Base-by-base conservation (phyloP, 37 sponge, comb jelly and placozoan species). In the Axinella damicornis region DNA sequence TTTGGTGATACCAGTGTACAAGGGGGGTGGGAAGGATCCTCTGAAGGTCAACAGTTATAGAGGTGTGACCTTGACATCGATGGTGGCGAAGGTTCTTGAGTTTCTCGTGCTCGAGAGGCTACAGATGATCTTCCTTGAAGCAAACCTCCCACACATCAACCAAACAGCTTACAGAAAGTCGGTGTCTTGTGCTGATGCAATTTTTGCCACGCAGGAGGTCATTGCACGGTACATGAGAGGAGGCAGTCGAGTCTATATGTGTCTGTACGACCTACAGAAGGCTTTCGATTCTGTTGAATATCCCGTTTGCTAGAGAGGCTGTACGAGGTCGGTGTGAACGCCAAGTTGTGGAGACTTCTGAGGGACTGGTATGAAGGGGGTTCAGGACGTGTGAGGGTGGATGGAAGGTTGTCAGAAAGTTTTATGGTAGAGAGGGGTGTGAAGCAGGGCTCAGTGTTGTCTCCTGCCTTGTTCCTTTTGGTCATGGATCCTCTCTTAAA, bases 361-460 rank as follows among this genome's bases (percentile, higher is more conserved):
- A 73, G 15, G 17, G 28, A 46, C 15, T 73, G 73, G 77, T 32
- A 68, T 13, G 69, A 68, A 13, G 65, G 25, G 16, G 69, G 69
- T 31, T 68, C 69, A 24, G 22, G 69, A 30, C 34, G 27, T 5
- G 69, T 68, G 69, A 68, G 27, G 34, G 19, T 68, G 36, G 34
- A 68, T 68, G 77, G 60, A 30, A 12, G 58, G 11, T 33, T 76
- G 5, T 58, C 60, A 34, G 77, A 56, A 4, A 9, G 16, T 2
- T 76, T 58, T 25, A n/a, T 5, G 9, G 77, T 76, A 19, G 61
- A 56, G 18, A 34, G 58, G 27, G 77, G 77, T 13, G 59, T 76
- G 60, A 76, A 68, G 69, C 69, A 67, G 28, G 73, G 73, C 19
- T 72, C 73, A 52, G 73, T 72, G 1, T 46, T 72, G 53, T 72